Percentiles rank a stretch among this genome's conserved stretches.
These are phyloP conservation scores for Drosophila lutescens DNA, from an alignment of 2,888 invertebrate species.

Conservation along the genomic window DNA sequence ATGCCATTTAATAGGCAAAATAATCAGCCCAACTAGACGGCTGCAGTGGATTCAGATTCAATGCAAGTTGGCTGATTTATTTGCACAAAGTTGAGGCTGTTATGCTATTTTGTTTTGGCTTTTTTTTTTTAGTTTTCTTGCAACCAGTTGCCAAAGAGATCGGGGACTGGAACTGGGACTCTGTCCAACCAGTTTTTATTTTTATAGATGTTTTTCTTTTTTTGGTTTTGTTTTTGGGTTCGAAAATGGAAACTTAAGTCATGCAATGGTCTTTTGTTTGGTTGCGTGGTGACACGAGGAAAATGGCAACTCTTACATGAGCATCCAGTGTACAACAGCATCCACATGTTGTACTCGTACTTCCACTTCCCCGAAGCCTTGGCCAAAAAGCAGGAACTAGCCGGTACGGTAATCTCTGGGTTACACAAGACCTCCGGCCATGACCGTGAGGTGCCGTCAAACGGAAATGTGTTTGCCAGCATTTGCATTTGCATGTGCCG, in stretches of 20 bases:
- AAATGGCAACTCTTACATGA: slow-evolving; percentile 46
- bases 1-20: not conserved
- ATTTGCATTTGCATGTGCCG: slow-evolving; percentile 27
- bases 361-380: slow-evolving; percentile 27
- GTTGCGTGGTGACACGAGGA: slow-evolving; percentile 18
- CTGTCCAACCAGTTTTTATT: slow-evolving; percentile 41
- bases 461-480: slow-evolving; percentile 28
- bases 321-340: slow-evolving; percentile 13
- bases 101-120: slow-evolving; percentile 27
- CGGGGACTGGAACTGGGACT: slow-evolving; percentile 28
- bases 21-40: not conserved
- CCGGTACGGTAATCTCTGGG: slow-evolving; percentile 1
- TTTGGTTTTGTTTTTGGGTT: not conserved
- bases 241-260: slow-evolving; percentile 14
- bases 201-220: slow-evolving; percentile 8
- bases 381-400: slow-evolving; percentile 26
- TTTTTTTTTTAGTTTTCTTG: slow-evolving; percentile 27
- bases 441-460: slow-evolving; percentile 14
- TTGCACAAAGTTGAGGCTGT: slow-evolving; percentile 32
- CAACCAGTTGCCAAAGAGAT: slow-evolving; percentile 42
- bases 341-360: not conserved
- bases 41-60: slow-evolving; percentile 2
- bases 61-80: slow-evolving; percentile 31
- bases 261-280: slow-evolving; percentile 28
- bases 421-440: slow-evolving; percentile 26